Percentiles rank a stretch among this genome's conserved stretches.
phyloP scores from a whole-genome alignment of 2,113 vertebrate species.

The human region DNA sequence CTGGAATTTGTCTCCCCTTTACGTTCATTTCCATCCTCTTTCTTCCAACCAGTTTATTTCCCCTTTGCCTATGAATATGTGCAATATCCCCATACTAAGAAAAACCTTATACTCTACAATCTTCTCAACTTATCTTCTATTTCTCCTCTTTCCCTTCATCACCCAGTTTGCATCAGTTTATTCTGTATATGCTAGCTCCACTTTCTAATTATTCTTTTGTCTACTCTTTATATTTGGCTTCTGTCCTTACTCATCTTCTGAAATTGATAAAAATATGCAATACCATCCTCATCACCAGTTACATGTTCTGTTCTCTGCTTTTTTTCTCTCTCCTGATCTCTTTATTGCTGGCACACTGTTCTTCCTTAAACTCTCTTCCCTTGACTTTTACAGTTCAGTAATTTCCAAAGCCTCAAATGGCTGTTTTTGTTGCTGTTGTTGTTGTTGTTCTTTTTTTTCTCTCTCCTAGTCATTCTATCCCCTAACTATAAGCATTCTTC shows the following conservation, averaged over 20 bases:
- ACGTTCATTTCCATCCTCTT: not conserved
- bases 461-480: not conserved
- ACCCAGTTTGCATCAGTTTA: not conserved
- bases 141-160: not conserved
- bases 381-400: not conserved
- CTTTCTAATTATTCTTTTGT: constrained; percentile 3
- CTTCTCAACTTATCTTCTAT: not conserved
- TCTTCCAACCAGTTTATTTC: not conserved
- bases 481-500: not conserved
- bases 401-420: not conserved
- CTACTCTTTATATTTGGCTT: not conserved
- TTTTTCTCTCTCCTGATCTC: not conserved
- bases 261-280: not conserved
- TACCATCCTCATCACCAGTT: not conserved
- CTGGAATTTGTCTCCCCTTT: not conserved
- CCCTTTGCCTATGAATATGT: not conserved
- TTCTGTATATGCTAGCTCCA: not conserved
- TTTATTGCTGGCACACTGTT: not conserved
- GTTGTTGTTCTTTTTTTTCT: too few relatives aligned
- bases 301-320: not conserved
- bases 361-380: not conserved
- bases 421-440: not conserved
- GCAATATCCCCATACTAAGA: not conserved
- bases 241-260: not conserved
- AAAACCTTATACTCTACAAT: not conserved